Conservation (phyloP, 2,888 invertebrate genomes). For the Hermaeophaga mercurialis region DNA sequence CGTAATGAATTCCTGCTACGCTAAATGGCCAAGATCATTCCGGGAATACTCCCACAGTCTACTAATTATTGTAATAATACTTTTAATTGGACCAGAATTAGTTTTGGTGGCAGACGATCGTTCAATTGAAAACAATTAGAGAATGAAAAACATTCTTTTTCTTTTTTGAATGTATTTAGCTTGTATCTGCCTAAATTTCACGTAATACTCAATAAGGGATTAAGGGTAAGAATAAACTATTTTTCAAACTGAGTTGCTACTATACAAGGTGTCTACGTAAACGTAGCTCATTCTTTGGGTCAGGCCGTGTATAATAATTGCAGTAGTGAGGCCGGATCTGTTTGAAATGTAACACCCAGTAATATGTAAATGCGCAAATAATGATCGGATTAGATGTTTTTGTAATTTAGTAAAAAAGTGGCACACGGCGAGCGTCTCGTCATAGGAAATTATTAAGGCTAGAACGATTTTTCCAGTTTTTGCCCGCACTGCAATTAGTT, state of each 20-base stretch:
- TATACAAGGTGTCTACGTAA: too few relatives aligned
- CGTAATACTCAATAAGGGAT: too few relatives aligned
- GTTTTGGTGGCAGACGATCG: slow-evolving; percentile 20
- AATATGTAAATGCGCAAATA: too few relatives aligned
- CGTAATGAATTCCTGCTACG: slow-evolving; percentile 27
- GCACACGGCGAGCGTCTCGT: slow-evolving; percentile 3
- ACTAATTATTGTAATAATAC: slow-evolving; percentile 31
- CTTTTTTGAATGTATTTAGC: too few relatives aligned
- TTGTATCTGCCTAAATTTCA: too few relatives aligned
- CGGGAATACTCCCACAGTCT: slow-evolving; percentile 23
- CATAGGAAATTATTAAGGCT: slow-evolving; percentile 17
- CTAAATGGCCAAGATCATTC: slow-evolving; percentile 31
- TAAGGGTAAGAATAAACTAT: too few relatives aligned
- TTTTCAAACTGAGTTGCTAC: too few relatives aligned
- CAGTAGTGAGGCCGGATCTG: too few relatives aligned
- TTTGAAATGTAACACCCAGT: too few relatives aligned
- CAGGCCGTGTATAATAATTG: too few relatives aligned
- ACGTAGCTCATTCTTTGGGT: too few relatives aligned
- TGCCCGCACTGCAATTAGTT: slow-evolving; percentile 9
- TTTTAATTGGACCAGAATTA: slow-evolving; percentile 29
- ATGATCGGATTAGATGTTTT: too few relatives aligned
- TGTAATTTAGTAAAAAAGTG: slow-evolving; percentile 2
- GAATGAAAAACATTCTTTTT: not conserved
- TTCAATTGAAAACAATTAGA: slow-evolving; percentile 15
- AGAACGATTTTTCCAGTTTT: slow-evolving; percentile 17